Conservation (phyloP, 1,140 invertebrate genomes). For the Lucilia cuprina region DNA sequence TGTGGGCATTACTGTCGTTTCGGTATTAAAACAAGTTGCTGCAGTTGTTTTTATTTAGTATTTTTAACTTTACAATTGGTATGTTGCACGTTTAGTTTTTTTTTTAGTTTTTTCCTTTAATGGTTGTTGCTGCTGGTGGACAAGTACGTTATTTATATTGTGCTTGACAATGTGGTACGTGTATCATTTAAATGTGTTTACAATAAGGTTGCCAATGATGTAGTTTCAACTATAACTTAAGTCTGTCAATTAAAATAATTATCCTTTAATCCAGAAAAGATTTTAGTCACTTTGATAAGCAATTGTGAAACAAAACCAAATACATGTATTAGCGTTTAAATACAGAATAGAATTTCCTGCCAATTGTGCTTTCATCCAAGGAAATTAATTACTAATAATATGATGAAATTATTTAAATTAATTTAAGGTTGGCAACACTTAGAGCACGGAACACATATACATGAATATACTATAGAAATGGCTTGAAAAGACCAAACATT, state of each 20-base stretch:
- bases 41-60: background rate
- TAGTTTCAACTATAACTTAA: background rate
- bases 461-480: background rate
- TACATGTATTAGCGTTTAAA: no score
- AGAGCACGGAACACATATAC: background rate
- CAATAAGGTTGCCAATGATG: background rate
- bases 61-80: background rate
- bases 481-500: background rate
- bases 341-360: no score
- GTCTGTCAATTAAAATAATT: no score
- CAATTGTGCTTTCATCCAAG: no score
- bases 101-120: background rate
- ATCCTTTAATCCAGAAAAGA: no score
- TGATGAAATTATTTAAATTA: background rate
- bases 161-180: background rate
- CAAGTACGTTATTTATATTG: slow-evolving; percentile 28
- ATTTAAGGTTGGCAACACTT: background rate
- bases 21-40: background rate
- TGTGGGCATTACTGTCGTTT: slow-evolving; percentile 30
- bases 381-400: no score
- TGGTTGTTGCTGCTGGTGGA: background rate
- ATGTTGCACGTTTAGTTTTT: background rate
- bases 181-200: slow-evolving; percentile 5
- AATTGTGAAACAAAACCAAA: no score
- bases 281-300: no score